Evolutionary conservation across 2,797 vertebrate genomes (phyloP), one percentile per base, ranked within the genome.

Genomic region (Phalanger gymnotis): DNA sequence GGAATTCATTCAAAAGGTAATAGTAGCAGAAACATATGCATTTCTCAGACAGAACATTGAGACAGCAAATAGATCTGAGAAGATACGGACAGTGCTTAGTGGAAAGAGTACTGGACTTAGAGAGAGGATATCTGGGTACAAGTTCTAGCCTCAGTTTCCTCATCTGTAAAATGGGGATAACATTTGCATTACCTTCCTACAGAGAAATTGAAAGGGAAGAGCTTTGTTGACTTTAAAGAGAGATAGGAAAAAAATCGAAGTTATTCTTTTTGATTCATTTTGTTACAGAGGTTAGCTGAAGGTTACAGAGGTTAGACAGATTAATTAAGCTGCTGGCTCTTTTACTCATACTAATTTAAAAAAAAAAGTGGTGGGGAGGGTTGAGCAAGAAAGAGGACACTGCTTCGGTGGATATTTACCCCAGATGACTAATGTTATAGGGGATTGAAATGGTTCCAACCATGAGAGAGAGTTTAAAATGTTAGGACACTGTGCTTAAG

Each of bases 401-500:
- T 47, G 73, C 28, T 87, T 27, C 10, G 28, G 73, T 28, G 73
- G 40, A 4, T 87, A 47, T 51, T 87, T 87, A 87, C 22, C 73
- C 73, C 25, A 47, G 22, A 87, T 87, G n/a, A 81, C 40, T 25
- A 47, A 47, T 0, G 5, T 7, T 47, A 7, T 54, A 57, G 52
- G n/a, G 61, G 81, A 92, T 3, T 53, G 96, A 61, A 90, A 34
- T 0, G 1, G 34, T 97, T 95, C 54, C 53, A 47, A 47, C 58
- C 27, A 93, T 52, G 13, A 73, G 5, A 27, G n/a, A 90, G 90
- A 94, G 53, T 73, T 92, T 53, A 90, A 90, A 93, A 94, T 52
- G 47, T 91, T 94, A 90, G 95, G 56, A 90, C 27, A 91, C 40
- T 47, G 87, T 56, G 53, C 91, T 96, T 95, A 34, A 28, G 34